These are phyloP conservation scores for Habropoda laboriosa DNA, from an alignment of 1,140 invertebrate genomes.

Conservation along the genomic window DNA sequence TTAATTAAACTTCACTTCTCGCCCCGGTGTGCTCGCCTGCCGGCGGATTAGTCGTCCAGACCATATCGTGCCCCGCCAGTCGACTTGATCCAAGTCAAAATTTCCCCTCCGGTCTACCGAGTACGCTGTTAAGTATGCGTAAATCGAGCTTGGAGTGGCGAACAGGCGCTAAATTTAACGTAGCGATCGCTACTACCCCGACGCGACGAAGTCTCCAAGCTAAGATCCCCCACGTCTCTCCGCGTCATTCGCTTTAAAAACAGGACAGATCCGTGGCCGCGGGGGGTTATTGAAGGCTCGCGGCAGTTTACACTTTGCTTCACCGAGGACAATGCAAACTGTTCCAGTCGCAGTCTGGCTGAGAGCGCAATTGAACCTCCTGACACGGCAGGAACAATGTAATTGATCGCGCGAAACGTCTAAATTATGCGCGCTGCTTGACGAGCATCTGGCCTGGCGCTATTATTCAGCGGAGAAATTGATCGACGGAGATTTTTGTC, in stretches of 20 bases:
- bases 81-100: background rate
- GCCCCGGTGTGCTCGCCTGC: slow-evolving; percentile 10
- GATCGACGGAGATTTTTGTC: slow-evolving; percentile 38
- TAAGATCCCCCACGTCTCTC: no score
- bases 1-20: slow-evolving; percentile 69
- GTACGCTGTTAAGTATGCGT: background rate
- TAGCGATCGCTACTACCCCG: no score
- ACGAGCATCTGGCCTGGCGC: background rate
- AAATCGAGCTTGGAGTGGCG: background rate
- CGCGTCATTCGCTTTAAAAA: background rate
- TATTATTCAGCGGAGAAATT: slow-evolving; percentile 10
- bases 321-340: slow-evolving; percentile 31
- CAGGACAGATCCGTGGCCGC: background rate
- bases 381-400: slow-evolving; percentile 29
- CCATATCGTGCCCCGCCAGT: background rate
- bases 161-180: background rate
- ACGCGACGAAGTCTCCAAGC: no score
- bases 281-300: background rate
- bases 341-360: background rate
- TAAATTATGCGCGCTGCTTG: slow-evolving; percentile 22
- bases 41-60: slow-evolving; percentile 31
- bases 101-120: background rate
- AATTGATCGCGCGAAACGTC: slow-evolving; percentile 43
- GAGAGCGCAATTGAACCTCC: slow-evolving; percentile 18
- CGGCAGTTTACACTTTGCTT: slow-evolving; percentile 37